phyloP scores from a whole-genome alignment of 2,888 invertebrate species.

The Xestia sexstrigata region DNA sequence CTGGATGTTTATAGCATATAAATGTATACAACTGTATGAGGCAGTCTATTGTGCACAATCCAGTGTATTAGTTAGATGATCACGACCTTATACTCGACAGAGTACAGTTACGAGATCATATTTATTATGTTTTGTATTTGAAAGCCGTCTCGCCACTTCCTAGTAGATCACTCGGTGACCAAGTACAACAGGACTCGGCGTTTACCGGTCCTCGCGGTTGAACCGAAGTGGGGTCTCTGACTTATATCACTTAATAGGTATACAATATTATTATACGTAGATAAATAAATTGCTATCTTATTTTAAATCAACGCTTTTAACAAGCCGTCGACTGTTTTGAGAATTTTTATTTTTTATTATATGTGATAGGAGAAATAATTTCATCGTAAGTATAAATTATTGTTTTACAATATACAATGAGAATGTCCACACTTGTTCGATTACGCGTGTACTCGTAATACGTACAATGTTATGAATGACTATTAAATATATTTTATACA shows the following conservation, averaged over 20 bases:
- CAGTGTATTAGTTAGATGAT: background rate
- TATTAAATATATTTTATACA: conserved; percentile 69
- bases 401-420: conserved; percentile 56
- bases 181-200: background rate
- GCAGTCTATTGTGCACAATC: conserved; percentile 25
- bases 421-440: conserved; percentile 37
- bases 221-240: conserved; percentile 15
- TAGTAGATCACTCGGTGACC: background rate
- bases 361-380: conserved; percentile 56
- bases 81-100: conserved; percentile 8
- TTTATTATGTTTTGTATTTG: conserved; percentile 30
- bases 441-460: conserved; percentile 47
- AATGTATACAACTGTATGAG: conserved; percentile 42
- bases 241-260: conserved; percentile 36
- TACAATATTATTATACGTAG: conserved; percentile 46
- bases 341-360: conserved; percentile 64
- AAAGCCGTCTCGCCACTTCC: conserved; percentile 13
- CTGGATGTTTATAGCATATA: conserved; percentile 48
- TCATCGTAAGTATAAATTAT: conserved; percentile 56
- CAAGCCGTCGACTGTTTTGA: conserved; percentile 63
- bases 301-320: conserved; percentile 56
- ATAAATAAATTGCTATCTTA: conserved; percentile 53
- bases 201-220: background rate
- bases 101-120: conserved; percentile 3
- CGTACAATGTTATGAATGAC: conserved; percentile 54